Conservation (phyloP, 1,140 invertebrate species). For the Dendrolimus kikuchii region DNA sequence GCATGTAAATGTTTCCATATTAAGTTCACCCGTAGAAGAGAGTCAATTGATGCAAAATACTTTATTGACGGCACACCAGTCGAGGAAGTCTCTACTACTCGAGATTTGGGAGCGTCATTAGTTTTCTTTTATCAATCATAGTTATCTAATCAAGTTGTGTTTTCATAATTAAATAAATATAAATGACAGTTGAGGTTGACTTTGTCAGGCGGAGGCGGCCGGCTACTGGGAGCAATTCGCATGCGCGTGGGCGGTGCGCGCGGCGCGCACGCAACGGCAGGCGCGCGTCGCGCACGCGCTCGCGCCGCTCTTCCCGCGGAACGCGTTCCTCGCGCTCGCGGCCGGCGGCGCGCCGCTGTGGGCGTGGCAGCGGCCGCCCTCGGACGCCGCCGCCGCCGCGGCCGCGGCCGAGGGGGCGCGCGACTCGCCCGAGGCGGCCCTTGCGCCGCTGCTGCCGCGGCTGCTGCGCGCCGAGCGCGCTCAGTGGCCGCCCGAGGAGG, state of each 20-base stretch:
- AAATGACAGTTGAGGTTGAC: too few species aligned
- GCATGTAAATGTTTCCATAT: too few species aligned
- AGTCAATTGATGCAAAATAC: too few species aligned
- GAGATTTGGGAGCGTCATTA: too few species aligned
- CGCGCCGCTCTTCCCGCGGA: constrained; percentile 24
- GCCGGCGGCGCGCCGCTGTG: constrained; percentile 12
- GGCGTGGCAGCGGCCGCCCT: constrained; percentile 8
- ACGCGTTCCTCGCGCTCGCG: constrained; percentile 23
- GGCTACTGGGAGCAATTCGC: constrained; percentile 9
- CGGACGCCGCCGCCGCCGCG: constrained; percentile 4
- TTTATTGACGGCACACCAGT: too few species aligned
- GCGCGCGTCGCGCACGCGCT: constrained; percentile 17
- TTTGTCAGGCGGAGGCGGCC: neutral
- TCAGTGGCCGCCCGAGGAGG: constrained; percentile 2
- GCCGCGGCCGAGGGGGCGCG: constrained; percentile 7
- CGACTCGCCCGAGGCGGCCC: constrained; percentile 13
- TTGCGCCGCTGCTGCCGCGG: constrained; percentile 6
- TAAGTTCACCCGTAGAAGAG: too few species aligned
- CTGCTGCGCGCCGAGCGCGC: neutral
- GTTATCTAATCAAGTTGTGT: too few species aligned
- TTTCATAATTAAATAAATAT: too few species aligned
- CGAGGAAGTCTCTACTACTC: too few species aligned
- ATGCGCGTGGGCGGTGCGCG: constrained; percentile 14
- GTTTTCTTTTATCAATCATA: too few species aligned
- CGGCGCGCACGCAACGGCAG: constrained; percentile 11